A percentile compares a stretch with the other conserved stretches of the same genome.
Conservation (phyloP, 2,888 invertebrate species). For the Cephus runcator region DNA sequence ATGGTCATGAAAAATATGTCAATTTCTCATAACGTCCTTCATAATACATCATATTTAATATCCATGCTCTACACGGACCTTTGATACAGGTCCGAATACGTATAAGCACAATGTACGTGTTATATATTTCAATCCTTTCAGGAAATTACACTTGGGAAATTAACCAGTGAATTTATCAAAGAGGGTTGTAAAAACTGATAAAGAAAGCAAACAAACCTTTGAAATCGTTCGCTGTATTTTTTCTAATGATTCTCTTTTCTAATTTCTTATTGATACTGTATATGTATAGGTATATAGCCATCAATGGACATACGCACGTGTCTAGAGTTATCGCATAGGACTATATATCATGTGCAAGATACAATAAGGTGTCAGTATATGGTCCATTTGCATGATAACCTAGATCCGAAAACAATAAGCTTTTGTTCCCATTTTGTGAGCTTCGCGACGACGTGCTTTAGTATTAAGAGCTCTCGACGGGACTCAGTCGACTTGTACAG, state of each 20-base stretch:
- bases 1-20: not conserved
- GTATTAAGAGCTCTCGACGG: not conserved
- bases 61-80: not conserved
- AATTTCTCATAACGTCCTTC: not conserved
- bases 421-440: conserved; percentile 38
- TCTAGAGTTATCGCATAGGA: not conserved
- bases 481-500: conserved; percentile 18
- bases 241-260: not conserved
- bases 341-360: conserved; percentile 6
- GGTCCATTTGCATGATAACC: conserved; percentile 49
- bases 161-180: conserved; percentile 14
- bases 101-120: too few relatives aligned
- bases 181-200: not conserved
- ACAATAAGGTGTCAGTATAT: conserved; percentile 28
- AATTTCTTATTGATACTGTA: not conserved
- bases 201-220: not conserved
- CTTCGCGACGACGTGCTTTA: conserved; percentile 4
- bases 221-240: not conserved
- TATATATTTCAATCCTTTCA: too few relatives aligned
- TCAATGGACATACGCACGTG: not conserved
- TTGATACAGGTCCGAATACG: not conserved
- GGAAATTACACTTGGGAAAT: conserved; percentile 15
- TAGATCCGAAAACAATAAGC: conserved; percentile 48
- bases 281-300: not conserved
- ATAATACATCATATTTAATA: not conserved